These are phyloP conservation scores for Plebejus anna DNA, from an alignment of 2,888 invertebrate species.

Conservation along the genomic window DNA sequence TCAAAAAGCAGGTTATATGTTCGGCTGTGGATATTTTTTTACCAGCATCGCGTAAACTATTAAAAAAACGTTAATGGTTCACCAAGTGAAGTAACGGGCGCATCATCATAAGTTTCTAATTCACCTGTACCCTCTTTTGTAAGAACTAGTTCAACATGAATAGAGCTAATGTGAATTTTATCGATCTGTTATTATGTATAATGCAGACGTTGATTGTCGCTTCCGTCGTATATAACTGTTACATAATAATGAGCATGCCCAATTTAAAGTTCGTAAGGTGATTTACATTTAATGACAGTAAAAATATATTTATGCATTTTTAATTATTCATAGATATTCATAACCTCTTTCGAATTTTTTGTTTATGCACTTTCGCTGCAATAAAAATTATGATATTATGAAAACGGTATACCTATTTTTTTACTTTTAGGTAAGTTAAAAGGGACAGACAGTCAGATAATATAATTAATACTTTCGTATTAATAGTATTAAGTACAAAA, in stretches of 20 bases:
- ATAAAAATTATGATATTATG: background rate
- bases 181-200: conserved; percentile 18
- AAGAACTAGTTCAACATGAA: conserved; percentile 36
- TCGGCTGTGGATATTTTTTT: too few species aligned
- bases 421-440: too few species aligned
- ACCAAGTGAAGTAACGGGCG: background rate
- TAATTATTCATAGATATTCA: background rate
- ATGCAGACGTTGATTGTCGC: background rate
- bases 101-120: conserved; percentile 45
- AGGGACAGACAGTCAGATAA: too few species aligned
- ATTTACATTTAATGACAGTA: background rate
- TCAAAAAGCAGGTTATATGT: too few species aligned
- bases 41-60: background rate
- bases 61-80: background rate
- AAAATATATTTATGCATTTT: too few species aligned
- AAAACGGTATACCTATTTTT: background rate
- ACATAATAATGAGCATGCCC: background rate
- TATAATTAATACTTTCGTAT: too few species aligned
- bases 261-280: background rate
- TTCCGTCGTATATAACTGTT: conserved; percentile 10
- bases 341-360: background rate
- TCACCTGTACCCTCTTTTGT: conserved; percentile 43
- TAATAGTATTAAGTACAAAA: too few species aligned
- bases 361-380: background rate
- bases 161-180: conserved; percentile 34